Evolutionary conservation across 2,113 vertebrate genomes (phyloP).

Genomic region (Pachycephala philippinensis): DNA sequence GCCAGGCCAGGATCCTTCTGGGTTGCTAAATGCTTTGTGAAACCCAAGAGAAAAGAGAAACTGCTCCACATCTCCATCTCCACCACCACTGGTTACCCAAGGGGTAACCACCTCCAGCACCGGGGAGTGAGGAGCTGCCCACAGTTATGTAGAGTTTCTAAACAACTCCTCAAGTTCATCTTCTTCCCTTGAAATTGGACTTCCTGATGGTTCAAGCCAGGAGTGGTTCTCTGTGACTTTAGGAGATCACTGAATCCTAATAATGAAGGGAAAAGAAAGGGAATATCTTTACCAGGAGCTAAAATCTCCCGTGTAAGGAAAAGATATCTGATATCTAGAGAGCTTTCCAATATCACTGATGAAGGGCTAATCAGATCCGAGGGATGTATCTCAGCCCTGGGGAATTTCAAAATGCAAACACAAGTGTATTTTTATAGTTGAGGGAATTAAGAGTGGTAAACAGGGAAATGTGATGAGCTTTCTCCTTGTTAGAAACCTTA

Average conservation of each 20-base stretch:
- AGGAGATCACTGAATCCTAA: neutral
- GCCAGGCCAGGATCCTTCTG: neutral
- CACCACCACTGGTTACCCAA: neutral
- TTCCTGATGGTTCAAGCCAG: neutral
- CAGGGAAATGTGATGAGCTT: neutral
- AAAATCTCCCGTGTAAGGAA: neutral
- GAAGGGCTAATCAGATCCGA: neutral
- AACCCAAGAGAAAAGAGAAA: neutral
- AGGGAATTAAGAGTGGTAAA: neutral
- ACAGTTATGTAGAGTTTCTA: neutral
- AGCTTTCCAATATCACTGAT: neutral
- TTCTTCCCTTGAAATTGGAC: neutral
- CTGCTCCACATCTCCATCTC: neutral
- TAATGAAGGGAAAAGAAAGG: neutral
- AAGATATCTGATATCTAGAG: neutral
- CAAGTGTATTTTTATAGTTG: neutral
- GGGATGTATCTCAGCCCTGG: neutral
- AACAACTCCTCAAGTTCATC: neutral
- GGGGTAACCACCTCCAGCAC: rapidly evolving
- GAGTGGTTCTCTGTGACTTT: neutral
- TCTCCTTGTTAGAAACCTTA: neutral
- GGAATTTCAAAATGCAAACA: neutral
- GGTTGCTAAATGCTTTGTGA: neutral
- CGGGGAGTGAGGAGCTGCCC: rapidly evolving
- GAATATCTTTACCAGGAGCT: neutral